Conservation (phyloP, 2,113 vertebrate species). For the Phalacrocorax carbo region DNA sequence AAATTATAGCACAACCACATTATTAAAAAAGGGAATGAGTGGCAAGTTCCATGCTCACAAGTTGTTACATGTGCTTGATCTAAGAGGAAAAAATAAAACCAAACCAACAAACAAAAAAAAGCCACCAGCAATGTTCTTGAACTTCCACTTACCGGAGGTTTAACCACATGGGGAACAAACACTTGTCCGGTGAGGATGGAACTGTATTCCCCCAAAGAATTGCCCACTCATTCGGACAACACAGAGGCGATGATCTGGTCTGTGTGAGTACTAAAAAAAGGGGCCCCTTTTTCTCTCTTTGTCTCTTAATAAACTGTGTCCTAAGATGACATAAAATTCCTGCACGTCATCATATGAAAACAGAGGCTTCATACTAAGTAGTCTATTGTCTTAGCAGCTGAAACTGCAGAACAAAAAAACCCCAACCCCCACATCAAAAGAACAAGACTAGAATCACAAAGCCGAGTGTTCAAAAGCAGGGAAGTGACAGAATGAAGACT, state of each 20-base stretch:
- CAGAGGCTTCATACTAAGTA: background rate
- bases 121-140: background rate
- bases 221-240: background rate
- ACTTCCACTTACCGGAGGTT: background rate
- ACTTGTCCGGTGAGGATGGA: background rate
- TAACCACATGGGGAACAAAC: background rate
- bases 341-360: background rate
- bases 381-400: slow-evolving; percentile 62
- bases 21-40: background rate
- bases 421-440: slow-evolving; percentile 16
- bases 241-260: background rate
- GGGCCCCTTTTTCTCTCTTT: background rate
- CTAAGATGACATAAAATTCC: slow-evolving; percentile 1
- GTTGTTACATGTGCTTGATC: background rate
- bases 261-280: background rate
- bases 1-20: background rate
- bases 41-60: background rate
- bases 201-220: background rate
- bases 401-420: background rate
- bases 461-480: background rate
- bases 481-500: slow-evolving; percentile 20
- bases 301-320: background rate
- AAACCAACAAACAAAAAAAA: too few relatives aligned
- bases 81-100: background rate
- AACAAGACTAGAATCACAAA: slow-evolving; percentile 58